phyloP scores from a whole-genome alignment of 2,797 vertebrate genomes.

The Menidia menidia region DNA sequence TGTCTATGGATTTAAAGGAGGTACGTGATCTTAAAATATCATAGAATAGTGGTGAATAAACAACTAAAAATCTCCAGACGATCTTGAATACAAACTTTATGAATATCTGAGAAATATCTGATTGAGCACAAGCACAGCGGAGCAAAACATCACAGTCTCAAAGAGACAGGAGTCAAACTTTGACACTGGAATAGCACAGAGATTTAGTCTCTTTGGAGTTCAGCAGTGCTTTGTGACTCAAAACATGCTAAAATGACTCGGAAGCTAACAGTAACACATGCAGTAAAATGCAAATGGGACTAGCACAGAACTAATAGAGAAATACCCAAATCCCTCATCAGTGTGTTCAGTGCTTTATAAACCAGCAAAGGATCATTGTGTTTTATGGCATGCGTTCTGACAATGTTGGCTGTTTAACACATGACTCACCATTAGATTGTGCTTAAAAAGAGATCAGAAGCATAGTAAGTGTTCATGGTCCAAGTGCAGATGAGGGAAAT shows the following conservation, averaged over 20 bases:
- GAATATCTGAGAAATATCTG: slow-evolving; percentile 14
- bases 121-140: slow-evolving; percentile 31
- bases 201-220: slow-evolving; percentile 25
- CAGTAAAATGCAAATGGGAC: not conserved
- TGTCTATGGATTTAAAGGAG: slow-evolving; percentile 26
- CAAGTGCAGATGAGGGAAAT: too few species aligned
- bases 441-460: too few species aligned
- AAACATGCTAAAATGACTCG: not conserved
- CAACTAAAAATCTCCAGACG: slow-evolving; percentile 55
- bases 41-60: slow-evolving; percentile 44
- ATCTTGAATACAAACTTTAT: slow-evolving; percentile 62
- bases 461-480: too few species aligned
- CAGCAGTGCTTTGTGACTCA: not conserved
- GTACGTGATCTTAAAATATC: slow-evolving; percentile 36
- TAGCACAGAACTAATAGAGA: too few species aligned
- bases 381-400: too few species aligned
- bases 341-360: too few species aligned
- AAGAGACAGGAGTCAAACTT: slow-evolving; percentile 63
- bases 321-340: too few species aligned
- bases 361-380: too few species aligned
- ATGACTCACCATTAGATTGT: too few species aligned
- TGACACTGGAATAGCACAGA: slow-evolving; percentile 38
- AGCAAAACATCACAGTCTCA: slow-evolving; percentile 45
- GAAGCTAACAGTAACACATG: not conserved
- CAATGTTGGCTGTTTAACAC: too few species aligned